Evolutionary conservation across 2,113 vertebrate species (phyloP).

Genomic region (Poecile atricapillus): DNA sequence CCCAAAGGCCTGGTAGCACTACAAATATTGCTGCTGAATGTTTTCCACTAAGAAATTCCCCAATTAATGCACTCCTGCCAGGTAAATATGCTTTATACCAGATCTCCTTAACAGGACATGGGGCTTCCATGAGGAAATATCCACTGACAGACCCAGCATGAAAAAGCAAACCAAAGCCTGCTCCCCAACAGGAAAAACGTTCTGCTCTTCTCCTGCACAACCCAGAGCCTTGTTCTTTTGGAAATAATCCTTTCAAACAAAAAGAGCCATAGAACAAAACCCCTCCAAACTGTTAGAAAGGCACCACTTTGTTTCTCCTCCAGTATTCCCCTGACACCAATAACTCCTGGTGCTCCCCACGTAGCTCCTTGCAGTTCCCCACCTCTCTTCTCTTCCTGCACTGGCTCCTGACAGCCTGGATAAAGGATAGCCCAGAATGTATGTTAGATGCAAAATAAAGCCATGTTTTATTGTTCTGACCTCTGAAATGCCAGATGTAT

Average conservation of each 20-base stretch:
- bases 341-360: not conserved
- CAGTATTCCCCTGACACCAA: not conserved
- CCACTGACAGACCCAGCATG: not conserved
- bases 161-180: not conserved
- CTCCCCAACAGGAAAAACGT: not conserved
- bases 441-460: conserved; percentile 20
- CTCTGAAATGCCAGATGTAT: conserved; percentile 32
- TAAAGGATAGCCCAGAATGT: conserved; percentile 5
- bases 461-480: conserved; percentile 44
- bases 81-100: not conserved
- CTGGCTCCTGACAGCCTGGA: not conserved
- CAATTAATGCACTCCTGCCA: not conserved
- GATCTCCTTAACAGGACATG: not conserved
- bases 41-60: not conserved
- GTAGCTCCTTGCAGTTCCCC: not conserved
- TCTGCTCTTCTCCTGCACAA: not conserved
- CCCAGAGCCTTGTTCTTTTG: not conserved
- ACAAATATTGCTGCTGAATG: not conserved
- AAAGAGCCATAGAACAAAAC: rapidly evolving
- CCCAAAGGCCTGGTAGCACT: not conserved
- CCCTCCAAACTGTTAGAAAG: not conserved
- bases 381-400: not conserved
- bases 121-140: not conserved
- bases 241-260: not conserved
- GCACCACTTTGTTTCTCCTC: not conserved